Percentiles rank a stretch among this genome's conserved stretches.
Evolutionary conservation across 2,797 vertebrate genomes (phyloP).

Genomic region (Ispidina lecontei): DNA sequence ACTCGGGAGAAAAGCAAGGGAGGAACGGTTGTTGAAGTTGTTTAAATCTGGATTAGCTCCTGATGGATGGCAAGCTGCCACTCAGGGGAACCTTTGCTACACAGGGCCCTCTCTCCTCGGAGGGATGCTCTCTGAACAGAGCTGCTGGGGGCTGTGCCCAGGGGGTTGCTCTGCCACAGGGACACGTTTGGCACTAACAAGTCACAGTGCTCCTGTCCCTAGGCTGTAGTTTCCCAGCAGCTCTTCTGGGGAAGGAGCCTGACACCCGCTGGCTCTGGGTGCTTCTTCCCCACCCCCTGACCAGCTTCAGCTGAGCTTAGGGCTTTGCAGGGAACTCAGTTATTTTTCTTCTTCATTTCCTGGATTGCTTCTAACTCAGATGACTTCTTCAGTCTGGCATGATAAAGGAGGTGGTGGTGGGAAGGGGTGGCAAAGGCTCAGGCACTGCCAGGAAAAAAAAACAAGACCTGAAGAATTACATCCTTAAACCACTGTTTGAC

Average conservation of each 20-base stretch:
- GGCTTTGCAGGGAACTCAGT: neutral
- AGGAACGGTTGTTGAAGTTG: neutral
- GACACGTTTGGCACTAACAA: neutral
- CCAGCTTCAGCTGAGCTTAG: fast-evolving
- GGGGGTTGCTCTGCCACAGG: neutral
- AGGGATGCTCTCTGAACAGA: neutral
- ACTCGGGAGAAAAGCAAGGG: conserved; percentile 19
- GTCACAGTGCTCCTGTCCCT: neutral
- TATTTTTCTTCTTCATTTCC: neutral
- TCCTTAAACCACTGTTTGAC: neutral
- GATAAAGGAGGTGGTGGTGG: neutral
- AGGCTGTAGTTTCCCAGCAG: neutral
- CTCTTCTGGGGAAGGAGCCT: neutral
- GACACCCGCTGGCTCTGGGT: fast-evolving
- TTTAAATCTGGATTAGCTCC: conserved; percentile 14
- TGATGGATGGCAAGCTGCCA: neutral
- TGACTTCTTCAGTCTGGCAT: neutral
- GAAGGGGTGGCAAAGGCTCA: neutral
- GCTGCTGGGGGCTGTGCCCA: neutral
- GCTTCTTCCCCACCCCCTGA: neutral
- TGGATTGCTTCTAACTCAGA: neutral
- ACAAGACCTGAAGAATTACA: neutral
- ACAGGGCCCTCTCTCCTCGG: neutral
- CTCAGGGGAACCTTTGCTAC: neutral
- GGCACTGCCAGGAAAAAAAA: neutral